Conservation (phyloP, 2,113 vertebrate genomes). For the Brachyhypopomus gauderio region DNA sequence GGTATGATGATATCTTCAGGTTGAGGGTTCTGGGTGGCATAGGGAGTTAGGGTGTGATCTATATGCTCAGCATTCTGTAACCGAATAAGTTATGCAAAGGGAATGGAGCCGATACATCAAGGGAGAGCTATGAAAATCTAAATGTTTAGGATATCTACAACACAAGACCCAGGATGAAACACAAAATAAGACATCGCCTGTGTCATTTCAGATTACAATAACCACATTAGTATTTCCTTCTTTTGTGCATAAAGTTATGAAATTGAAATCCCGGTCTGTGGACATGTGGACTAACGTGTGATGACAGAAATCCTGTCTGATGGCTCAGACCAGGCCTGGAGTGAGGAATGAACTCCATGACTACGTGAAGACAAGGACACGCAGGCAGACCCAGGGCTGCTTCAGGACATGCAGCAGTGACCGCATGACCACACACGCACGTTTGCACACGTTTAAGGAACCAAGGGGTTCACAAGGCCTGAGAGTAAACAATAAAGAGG, state of each 20-base stretch:
- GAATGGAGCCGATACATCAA: too few relatives aligned
- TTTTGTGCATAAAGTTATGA: too few relatives aligned
- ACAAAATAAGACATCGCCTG: neutral
- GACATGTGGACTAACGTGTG: neutral
- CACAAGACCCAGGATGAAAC: too few relatives aligned
- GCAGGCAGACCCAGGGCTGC: too few relatives aligned
- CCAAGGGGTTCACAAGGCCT: neutral
- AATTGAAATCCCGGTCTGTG: neutral
- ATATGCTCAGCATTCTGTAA: neutral
- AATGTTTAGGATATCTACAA: too few relatives aligned
- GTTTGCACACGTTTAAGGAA: neutral
- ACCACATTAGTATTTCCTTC: neutral
- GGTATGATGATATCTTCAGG: too few relatives aligned
- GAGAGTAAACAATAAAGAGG: neutral
- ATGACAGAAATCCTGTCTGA: neutral
- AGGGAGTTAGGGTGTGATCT: too few relatives aligned
- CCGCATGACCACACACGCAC: too few relatives aligned
- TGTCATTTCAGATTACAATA: neutral
- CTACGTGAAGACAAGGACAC: neutral
- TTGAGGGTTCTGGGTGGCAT: too few relatives aligned
- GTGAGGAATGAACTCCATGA: neutral
- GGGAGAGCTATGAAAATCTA: too few relatives aligned
- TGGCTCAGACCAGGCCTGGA: neutral
- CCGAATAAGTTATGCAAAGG: neutral
- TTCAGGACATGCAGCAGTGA: too few relatives aligned